A percentile compares a stretch with the other conserved stretches of the same genome.
These are phyloP conservation scores for Anodontia alba DNA, from an alignment of 2,888 invertebrate genomes.

Conservation along the genomic window DNA sequence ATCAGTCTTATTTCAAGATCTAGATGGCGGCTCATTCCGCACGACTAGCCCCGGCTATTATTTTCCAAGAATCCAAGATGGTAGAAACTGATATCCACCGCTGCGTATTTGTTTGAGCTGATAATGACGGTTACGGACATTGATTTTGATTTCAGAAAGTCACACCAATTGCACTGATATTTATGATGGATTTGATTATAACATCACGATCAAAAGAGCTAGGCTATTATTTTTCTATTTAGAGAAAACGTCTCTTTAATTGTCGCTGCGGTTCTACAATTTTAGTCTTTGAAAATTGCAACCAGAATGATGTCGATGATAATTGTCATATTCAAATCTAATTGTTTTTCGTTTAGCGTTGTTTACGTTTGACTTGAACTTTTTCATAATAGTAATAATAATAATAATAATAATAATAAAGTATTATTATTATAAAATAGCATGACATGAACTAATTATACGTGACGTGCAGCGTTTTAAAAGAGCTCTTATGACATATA, in stretches of 20 bases:
- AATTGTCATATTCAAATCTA: too few species aligned
- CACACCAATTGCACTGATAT: conserved; percentile 9
- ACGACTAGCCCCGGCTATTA: conserved; percentile 10
- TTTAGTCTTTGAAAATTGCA: too few species aligned
- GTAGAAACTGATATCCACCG: conserved; percentile 7
- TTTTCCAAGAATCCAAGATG: conserved; percentile 9
- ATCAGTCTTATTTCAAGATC: conserved; percentile 7
- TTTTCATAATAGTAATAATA: too few species aligned
- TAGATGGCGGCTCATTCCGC: conserved; percentile 11
- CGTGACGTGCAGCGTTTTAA: too few species aligned
- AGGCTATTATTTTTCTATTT: not conserved
- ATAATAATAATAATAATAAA: too few species aligned
- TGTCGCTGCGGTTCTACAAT: too few species aligned
- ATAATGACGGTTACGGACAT: conserved; percentile 11
- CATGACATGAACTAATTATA: too few species aligned
- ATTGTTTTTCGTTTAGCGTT: too few species aligned
- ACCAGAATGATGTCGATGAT: too few species aligned
- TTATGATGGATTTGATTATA: conserved; percentile 7
- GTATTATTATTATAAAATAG: too few species aligned
- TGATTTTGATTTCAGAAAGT: conserved; percentile 7
- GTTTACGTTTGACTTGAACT: too few species aligned
- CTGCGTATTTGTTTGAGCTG: conserved; percentile 6
- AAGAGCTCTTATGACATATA: too few species aligned
- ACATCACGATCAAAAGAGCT: not conserved
- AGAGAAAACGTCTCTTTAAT: not conserved